Conservation (phyloP, 2,113 vertebrate genomes). For the Peromyscus leucopus region DNA sequence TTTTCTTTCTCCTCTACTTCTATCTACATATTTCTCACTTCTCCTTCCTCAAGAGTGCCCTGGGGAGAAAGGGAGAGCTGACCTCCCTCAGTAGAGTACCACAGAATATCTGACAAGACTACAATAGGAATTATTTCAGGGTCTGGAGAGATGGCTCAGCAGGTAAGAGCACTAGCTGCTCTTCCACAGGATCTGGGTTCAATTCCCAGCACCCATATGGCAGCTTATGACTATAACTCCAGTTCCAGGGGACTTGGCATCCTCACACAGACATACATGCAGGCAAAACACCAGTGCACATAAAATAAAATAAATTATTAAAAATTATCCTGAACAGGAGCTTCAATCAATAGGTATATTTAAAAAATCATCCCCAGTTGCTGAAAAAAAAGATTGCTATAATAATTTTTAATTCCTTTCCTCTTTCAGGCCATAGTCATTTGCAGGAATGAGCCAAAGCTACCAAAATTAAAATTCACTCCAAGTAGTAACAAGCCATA, state of each 20-base stretch:
- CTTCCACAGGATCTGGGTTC: neutral
- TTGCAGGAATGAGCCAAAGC: conserved; percentile 42
- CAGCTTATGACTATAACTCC: neutral
- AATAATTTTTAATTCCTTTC: conserved; percentile 63
- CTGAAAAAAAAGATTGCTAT: conserved; percentile 25
- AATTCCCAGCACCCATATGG: neutral
- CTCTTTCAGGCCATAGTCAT: conserved; percentile 48
- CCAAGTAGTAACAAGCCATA: conserved; percentile 51
- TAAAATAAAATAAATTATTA: neutral
- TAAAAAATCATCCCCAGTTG: conserved; percentile 56
- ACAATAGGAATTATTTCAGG: conserved; percentile 36
- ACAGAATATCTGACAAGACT: conserved; percentile 48
- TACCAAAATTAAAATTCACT: conserved; percentile 69
- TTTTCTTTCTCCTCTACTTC: no score
- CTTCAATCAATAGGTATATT: neutral
- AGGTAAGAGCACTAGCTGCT: neutral
- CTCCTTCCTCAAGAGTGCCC: no score
- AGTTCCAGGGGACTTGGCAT: neutral
- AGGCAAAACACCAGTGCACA: neutral
- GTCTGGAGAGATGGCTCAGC: neutral
- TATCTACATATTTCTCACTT: no score
- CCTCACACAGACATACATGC: neutral
- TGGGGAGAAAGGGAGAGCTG: no score
- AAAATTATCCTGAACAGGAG: conserved; percentile 12
- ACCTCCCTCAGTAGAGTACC: neutral